phyloP scores from a whole-genome alignment of 2,888 invertebrate genomes.

The Drosophila aldrichi region DNA sequence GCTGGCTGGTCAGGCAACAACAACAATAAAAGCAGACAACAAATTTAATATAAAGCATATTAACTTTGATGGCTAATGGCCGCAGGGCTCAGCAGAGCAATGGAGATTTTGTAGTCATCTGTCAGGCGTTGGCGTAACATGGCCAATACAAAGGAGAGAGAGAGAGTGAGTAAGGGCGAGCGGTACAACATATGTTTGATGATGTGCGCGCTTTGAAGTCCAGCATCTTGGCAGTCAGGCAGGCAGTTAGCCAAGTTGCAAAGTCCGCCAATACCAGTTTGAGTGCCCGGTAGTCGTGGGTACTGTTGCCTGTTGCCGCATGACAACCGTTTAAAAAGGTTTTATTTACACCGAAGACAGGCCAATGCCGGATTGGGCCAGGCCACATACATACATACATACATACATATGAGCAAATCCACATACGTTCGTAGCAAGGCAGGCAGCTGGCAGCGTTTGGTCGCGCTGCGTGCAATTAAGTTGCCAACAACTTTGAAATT shows the following conservation, averaged over 20 bases:
- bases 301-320: slow-evolving; percentile 54
- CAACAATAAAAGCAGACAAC: slow-evolving; percentile 45
- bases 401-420: neutral
- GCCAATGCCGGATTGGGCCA: slow-evolving; percentile 25
- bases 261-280: slow-evolving; percentile 22
- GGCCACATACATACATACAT: no score
- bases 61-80: slow-evolving; percentile 77
- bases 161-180: neutral
- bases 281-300: slow-evolving; percentile 56
- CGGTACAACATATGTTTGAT: slow-evolving; percentile 72
- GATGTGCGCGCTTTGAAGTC: slow-evolving; percentile 73
- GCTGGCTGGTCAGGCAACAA: slow-evolving; percentile 43
- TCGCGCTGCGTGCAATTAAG: slow-evolving; percentile 82
- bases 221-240: slow-evolving; percentile 21
- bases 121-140: slow-evolving; percentile 63
- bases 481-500: slow-evolving; percentile 85
- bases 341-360: slow-evolving; percentile 77
- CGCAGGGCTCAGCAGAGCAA: slow-evolving; percentile 44
- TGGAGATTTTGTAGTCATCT: slow-evolving; percentile 50
- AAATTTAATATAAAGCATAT: slow-evolving; percentile 78
- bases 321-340: slow-evolving; percentile 83
- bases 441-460: slow-evolving; percentile 52
- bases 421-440: slow-evolving; percentile 1
- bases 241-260: slow-evolving; percentile 52
- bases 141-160: slow-evolving; percentile 2